Base-by-base conservation (phyloP, 2,888 invertebrate species). In the Tachystola acroxantha region DNA sequence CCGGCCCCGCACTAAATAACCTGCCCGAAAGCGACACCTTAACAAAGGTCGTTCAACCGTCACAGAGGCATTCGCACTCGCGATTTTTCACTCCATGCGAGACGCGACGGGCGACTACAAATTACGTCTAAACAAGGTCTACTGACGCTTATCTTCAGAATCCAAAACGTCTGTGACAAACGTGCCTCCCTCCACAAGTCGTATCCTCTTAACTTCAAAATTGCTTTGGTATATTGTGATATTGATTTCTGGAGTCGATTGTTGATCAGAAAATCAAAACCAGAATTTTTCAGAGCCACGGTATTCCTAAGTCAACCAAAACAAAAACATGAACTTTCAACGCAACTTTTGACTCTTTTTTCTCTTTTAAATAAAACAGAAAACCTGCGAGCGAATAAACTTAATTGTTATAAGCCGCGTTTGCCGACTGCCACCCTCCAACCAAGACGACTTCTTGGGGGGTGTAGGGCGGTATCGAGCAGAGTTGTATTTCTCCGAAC, bases 1-100 rank as follows among this genome's bases (percentile, higher is more conserved):
- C 54, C 52, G 49, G 56, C 59, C 48, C 58, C 71, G 70, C 70
- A 79, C 82, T 79, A 79, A 82, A 82, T 81, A 84, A 82, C 85
- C 85, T 84, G 82, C 84, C 82, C 79, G 82, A 81, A 82, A 81
- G 76, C 76, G 76, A 84, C 85, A 85, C 85, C 85, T 85, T 80
- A 77, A 69, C 76, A 78, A 77, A 85, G 86, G 86, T 85, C 85
- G 81, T 86, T 86, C 86, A 86, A 86, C 86, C 81, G 67, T 75
- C 73, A 74, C 68, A 60, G 65, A 60, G 59, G 60, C 68, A 67
- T 37, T 48, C 41, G 46, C 53, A 53, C 67, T 63, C 59, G 65
- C 66, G 62, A 66, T 71, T 71, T 68, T 73, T 67, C 57, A 63
- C 53, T 49, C 44, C 46, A 33, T 50, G 49, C 34, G 31, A 40